Conservation (phyloP, 1,140 invertebrate species). For the Notospermus geniculatus region DNA sequence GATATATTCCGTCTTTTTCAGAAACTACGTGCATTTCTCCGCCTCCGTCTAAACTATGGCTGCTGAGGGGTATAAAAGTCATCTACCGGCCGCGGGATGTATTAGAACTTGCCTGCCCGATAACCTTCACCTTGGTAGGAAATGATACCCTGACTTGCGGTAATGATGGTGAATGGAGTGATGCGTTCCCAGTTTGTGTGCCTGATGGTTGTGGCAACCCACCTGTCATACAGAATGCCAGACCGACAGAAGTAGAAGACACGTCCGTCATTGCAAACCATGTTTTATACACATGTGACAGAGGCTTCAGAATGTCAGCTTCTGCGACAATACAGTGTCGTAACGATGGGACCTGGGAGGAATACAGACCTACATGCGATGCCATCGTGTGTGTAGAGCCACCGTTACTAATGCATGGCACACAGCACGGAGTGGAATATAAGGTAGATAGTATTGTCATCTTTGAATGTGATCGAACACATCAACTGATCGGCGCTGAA, state of each 20-base stretch:
- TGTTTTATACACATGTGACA: conserved; percentile 18
- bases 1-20: not conserved
- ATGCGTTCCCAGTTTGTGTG: conserved; percentile 34
- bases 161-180: conserved; percentile 31
- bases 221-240: conserved; percentile 30
- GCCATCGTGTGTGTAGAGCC: conserved; percentile 40
- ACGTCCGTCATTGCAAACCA: no score
- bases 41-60: not conserved
- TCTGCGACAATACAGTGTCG: conserved; percentile 38
- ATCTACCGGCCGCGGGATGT: conserved; percentile 25
- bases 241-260: not conserved
- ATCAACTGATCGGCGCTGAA: conserved; percentile 33
- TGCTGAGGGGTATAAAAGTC: not conserved
- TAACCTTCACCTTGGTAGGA: conserved; percentile 25
- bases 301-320: conserved; percentile 30
- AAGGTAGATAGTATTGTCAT: conserved; percentile 35
- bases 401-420: conserved; percentile 32
- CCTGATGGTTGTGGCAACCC: conserved; percentile 40
- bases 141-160: conserved; percentile 43
- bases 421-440: conserved; percentile 21
- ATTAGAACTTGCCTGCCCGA: conserved; percentile 24
- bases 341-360: conserved; percentile 39
- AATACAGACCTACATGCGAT: conserved; percentile 44
- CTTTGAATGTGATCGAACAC: conserved; percentile 47
- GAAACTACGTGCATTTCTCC: not conserved